These are phyloP conservation scores for Oreonectes daqikongensis DNA, from an alignment of 2,797 vertebrate species.

Conservation along the genomic window DNA sequence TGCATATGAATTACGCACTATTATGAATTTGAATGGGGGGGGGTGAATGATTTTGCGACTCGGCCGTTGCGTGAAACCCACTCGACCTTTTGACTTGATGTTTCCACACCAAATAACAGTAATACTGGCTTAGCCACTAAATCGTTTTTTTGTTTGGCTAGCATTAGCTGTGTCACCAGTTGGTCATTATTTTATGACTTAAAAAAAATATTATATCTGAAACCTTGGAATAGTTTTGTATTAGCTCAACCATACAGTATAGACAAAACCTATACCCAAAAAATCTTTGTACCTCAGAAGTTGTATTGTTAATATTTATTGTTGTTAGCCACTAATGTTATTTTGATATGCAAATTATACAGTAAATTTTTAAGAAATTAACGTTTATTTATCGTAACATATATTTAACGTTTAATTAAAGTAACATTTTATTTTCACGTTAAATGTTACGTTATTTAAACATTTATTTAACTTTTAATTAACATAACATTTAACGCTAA, in stretches of 20 bases:
- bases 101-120: slow-evolving; percentile 73
- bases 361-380: not conserved
- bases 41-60: slow-evolving; percentile 70
- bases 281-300: not conserved
- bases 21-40: slow-evolving; percentile 67
- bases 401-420: not conserved
- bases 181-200: slow-evolving; percentile 51
- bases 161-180: slow-evolving; percentile 58
- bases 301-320: not conserved
- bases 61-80: slow-evolving; percentile 54
- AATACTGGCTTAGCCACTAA: slow-evolving; percentile 74
- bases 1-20: slow-evolving; percentile 66
- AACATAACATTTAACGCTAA: too few species aligned
- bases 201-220: slow-evolving; percentile 9
- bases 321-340: not conserved
- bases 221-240: not conserved
- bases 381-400: too few species aligned
- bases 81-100: slow-evolving; percentile 66
- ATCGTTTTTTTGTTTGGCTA: slow-evolving; percentile 61
- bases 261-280: not conserved
- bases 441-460: too few species aligned
- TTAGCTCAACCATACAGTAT: not conserved
- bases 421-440: too few species aligned
- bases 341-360: not conserved
- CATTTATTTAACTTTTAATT: too few species aligned